Evolutionary conservation across 2,888 invertebrate species (phyloP), one percentile per base, ranked within the genome.

Genomic region (Lysandra coridon): DNA sequence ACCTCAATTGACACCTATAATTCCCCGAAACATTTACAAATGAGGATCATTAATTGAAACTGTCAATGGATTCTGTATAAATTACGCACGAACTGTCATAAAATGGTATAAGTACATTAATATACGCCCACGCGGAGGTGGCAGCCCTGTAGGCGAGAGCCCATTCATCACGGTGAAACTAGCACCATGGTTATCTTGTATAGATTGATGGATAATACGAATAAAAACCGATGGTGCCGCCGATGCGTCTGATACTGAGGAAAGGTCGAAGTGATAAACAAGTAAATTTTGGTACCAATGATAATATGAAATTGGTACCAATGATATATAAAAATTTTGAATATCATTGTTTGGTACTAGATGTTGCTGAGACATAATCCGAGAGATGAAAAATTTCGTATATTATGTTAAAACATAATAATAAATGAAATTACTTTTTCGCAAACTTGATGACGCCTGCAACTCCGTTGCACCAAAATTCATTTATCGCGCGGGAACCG

Each of bases 131-230:
- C 76, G 44, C 14, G 44, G 10, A 14, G n/a, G n/a, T 23, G 53
- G 76, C 76, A 76, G 76, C 76, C 76, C 76, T 76, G 76, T 76
- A 57, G 76, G 76, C 76, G 76, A 6, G 33, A 3, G 33, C 33
- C 30, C 57, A 76, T 57, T 76, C 76, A 76, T 76, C 76, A 49
- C 49, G 53, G 76, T 76, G 76, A 76, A 76, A 76, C 76, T 53
- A 30, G 23, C 57, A 30, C 30, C 76, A 57, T 17, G 53, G 76
- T 76, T 40, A 49, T 75, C 53, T 69, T 37, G 69, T 69, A 37
- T 17, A 33, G 69, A 69, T 69, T 69, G 69, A 69, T 69, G 69
- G 69, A 69, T 33, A 69, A 33, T 37, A 30, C 5, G 33, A 10
- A 69, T 69, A 69, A 69, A 69, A 69, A 69, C 37, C 64, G 30